Percentiles rank a stretch among this genome's conserved stretches.
These are phyloP conservation scores for Cephus sareptanus DNA, from an alignment of 2,888 invertebrate species.

Conservation along the genomic window DNA sequence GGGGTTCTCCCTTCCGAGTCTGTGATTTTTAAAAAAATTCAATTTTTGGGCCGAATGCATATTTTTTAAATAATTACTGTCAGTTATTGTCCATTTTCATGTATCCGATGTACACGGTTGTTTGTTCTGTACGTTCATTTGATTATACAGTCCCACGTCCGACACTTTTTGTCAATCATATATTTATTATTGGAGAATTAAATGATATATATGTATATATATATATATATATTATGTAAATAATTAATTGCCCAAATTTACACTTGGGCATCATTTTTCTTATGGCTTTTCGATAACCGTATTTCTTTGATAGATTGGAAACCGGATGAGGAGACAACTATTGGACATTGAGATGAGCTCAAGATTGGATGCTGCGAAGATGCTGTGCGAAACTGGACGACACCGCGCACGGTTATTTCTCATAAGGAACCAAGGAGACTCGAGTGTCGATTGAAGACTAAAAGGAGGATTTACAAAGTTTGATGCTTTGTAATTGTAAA, in stretches of 20 bases:
- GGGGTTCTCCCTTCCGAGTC: background rate
- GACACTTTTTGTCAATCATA: background rate
- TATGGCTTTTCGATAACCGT: background rate
- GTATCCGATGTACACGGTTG: background rate
- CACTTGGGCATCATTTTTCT: background rate
- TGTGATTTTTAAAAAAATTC: background rate
- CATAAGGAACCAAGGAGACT: background rate
- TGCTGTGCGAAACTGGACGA: background rate
- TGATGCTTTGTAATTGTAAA: background rate
- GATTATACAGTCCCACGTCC: background rate
- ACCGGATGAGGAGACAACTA: slow-evolving; percentile 46
- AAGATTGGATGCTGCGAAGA: slow-evolving; percentile 10
- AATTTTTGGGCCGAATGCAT: background rate
- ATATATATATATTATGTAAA: slow-evolving; percentile 17
- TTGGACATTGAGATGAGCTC: slow-evolving; percentile 55
- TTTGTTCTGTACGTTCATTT: background rate
- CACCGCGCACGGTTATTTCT: background rate
- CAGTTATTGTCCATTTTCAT: background rate
- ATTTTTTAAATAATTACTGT: background rate
- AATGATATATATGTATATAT: slow-evolving; percentile 2
- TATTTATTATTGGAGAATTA: background rate
- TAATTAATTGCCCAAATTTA: slow-evolving; percentile 35
- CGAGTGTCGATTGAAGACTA: background rate
- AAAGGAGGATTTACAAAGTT: background rate
- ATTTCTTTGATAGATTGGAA: slow-evolving; percentile 57